phyloP scores from a whole-genome alignment of 2,797 vertebrate genomes.

The Chromobotia macracanthus region DNA sequence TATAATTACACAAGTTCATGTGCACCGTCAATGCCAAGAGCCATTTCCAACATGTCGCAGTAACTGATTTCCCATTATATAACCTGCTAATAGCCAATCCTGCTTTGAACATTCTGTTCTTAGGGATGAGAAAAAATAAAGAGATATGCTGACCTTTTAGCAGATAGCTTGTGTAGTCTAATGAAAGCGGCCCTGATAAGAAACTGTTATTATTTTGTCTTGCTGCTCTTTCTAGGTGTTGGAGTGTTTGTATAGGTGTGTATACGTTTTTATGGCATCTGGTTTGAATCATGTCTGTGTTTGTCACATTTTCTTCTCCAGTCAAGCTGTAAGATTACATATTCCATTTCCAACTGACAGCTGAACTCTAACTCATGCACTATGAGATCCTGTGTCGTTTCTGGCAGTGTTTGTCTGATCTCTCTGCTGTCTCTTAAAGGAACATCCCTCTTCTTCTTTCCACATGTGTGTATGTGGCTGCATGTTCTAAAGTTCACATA shows the following conservation, averaged over 20 bases:
- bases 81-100: conserved; percentile 38
- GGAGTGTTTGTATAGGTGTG: not conserved
- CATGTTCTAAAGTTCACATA: too few relatives aligned
- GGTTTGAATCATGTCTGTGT: conserved; percentile 3
- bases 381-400: not conserved
- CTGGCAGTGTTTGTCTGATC: conserved; percentile 8
- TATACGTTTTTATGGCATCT: conserved; percentile 4
- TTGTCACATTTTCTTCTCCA: not conserved
- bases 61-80: conserved; percentile 47
- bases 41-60: conserved; percentile 28
- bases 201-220: conserved; percentile 32
- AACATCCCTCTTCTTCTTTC: not conserved
- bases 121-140: conserved; percentile 23
- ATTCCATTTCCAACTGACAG: conserved; percentile 9
- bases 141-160: conserved; percentile 3
- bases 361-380: conserved; percentile 14
- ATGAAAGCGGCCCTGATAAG: conserved; percentile 2
- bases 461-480: not conserved
- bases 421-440: conserved; percentile 25
- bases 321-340: conserved; percentile 10
- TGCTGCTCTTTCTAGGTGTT: not conserved
- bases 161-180: conserved; percentile 4
- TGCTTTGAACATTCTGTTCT: conserved; percentile 57
- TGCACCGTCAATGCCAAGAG: conserved; percentile 28
- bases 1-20: conserved; percentile 37